Conservation (phyloP, 1,140 invertebrate species). For the Euura lappo region DNA sequence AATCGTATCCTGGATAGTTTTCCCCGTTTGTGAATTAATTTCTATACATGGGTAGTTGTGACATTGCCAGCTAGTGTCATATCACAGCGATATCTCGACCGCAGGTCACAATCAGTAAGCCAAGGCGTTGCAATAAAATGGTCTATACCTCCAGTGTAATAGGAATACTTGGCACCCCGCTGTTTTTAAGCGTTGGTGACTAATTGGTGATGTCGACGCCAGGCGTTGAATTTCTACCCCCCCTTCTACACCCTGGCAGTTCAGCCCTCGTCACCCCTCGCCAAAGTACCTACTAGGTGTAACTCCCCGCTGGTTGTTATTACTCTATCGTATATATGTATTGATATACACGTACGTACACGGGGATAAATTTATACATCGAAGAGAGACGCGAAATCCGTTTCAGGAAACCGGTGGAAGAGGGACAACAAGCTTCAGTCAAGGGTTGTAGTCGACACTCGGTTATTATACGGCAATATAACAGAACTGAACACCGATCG, state of each 20-base stretch:
- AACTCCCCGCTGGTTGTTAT: constrained; percentile 6
- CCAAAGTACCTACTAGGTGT: constrained; percentile 4
- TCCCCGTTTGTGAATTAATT: too few relatives aligned
- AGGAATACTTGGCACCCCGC: constrained; percentile 33
- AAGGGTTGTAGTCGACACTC: constrained; percentile 52
- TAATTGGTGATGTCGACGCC: constrained; percentile 61
- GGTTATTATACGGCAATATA: constrained; percentile 44
- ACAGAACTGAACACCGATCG: too few relatives aligned
- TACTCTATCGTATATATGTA: not conserved
- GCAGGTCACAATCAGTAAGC: not conserved
- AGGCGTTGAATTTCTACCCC: constrained; percentile 45
- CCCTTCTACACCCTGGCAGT: constrained; percentile 14
- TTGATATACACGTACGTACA: too few relatives aligned
- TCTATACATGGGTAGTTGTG: too few relatives aligned
- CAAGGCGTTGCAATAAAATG: not conserved
- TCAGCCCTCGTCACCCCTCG: not conserved
- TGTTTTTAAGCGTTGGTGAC: constrained; percentile 61
- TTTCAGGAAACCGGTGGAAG: constrained; percentile 18
- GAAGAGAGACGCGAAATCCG: constrained; percentile 27
- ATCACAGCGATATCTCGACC: not conserved
- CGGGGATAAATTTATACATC: too few relatives aligned
- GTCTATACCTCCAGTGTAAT: not conserved
- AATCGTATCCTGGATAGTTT: too few relatives aligned
- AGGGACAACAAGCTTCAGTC: constrained; percentile 34
- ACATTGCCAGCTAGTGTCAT: too few relatives aligned